phyloP scores from a whole-genome alignment of 2,113 vertebrate genomes.

The Apodemus speciosus region DNA sequence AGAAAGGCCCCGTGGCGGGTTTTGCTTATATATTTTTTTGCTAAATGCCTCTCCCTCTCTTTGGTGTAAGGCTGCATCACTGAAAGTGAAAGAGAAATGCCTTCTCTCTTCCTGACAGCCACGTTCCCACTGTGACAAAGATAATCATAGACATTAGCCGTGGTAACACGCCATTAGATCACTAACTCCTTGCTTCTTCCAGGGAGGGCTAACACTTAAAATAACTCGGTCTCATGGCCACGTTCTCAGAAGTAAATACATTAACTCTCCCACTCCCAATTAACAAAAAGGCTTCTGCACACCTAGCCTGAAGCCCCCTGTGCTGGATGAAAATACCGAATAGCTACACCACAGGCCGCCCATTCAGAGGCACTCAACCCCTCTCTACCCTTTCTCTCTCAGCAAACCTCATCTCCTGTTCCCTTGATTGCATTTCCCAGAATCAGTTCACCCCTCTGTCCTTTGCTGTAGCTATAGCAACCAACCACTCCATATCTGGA shows the following conservation, averaged over 20 bases:
- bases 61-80: neutral
- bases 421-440: neutral
- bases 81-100: constrained; percentile 58
- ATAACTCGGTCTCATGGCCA: constrained; percentile 54
- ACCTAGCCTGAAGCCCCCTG: neutral
- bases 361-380: neutral
- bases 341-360: neutral
- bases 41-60: neutral
- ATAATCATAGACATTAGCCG: constrained; percentile 76
- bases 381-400: neutral
- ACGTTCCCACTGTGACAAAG: constrained; percentile 70
- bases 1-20: neutral
- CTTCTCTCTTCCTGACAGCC: constrained; percentile 67
- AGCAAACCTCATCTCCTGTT: neutral
- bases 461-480: constrained; percentile 54
- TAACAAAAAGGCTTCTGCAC: constrained; percentile 51
- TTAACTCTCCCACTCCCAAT: constrained; percentile 59
- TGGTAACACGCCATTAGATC: constrained; percentile 72
- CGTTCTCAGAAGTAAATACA: constrained; percentile 67
- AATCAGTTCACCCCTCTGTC: neutral
- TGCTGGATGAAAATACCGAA: neutral
- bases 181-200: constrained; percentile 51
- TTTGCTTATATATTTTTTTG: neutral
- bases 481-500: neutral
- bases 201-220: constrained; percentile 61